These are phyloP conservation scores for Tyrannus savana DNA, from an alignment of 2,113 vertebrate species.

Conservation along the genomic window DNA sequence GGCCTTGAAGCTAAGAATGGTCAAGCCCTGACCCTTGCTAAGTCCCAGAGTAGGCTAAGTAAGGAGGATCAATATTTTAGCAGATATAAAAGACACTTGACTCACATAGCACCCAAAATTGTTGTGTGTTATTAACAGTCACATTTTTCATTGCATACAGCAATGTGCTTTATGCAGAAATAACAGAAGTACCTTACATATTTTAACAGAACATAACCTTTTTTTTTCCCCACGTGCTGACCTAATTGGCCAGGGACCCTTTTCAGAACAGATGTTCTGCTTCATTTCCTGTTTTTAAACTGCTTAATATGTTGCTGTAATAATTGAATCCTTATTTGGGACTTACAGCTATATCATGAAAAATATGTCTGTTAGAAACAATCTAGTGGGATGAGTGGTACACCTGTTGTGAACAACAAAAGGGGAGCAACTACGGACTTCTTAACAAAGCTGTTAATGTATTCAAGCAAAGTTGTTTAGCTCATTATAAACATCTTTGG, in stretches of 20 bases:
- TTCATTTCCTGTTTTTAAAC: neutral
- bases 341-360: neutral
- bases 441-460: neutral
- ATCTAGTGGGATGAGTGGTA: neutral
- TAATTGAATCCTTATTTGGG: neutral
- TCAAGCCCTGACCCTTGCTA: neutral
- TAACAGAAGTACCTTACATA: neutral
- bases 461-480: neutral
- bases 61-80: neutral
- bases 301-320: neutral
- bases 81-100: neutral
- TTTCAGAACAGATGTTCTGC: neutral
- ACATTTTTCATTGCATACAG: neutral
- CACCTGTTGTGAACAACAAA: neutral
- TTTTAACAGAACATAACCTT: neutral
- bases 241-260: neutral
- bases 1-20: neutral
- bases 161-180: neutral
- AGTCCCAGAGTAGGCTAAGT: neutral
- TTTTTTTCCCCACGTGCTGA: rapidly evolving
- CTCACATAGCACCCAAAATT: rapidly evolving
- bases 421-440: neutral
- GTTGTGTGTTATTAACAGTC: neutral
- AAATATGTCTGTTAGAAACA: neutral
- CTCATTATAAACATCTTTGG: neutral